phyloP scores from a whole-genome alignment of 2,797 vertebrate genomes.

The Sphenopsis melanotis region DNA sequence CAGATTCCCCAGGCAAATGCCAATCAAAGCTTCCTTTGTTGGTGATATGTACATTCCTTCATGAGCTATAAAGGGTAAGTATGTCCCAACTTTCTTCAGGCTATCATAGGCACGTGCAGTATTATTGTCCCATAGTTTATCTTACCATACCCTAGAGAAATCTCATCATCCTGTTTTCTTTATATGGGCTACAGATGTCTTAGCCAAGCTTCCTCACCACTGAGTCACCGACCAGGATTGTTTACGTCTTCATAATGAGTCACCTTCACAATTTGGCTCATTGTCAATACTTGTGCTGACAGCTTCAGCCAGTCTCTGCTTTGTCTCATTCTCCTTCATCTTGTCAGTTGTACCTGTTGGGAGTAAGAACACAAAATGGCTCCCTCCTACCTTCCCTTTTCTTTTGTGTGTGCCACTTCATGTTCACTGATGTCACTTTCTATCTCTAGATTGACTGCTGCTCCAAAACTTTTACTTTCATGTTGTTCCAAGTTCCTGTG shows the following conservation, averaged over 20 bases:
- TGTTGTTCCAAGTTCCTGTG: conserved; percentile 31
- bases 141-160: conserved; percentile 66
- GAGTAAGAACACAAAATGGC: conserved; percentile 28
- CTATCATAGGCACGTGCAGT: conserved; percentile 65
- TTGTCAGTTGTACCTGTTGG: conserved; percentile 22
- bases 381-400: conserved; percentile 11
- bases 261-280: conserved; percentile 49
- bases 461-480: conserved; percentile 23
- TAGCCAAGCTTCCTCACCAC: conserved; percentile 60
- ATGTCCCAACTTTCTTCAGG: conserved; percentile 48
- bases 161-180: conserved; percentile 73
- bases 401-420: not conserved
- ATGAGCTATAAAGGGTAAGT: conserved; percentile 58
- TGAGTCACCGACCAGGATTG: conserved; percentile 37
- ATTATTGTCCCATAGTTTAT: conserved; percentile 71
- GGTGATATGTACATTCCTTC: conserved; percentile 42
- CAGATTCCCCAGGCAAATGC: conserved; percentile 47
- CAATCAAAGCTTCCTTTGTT: conserved; percentile 58
- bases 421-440: conserved; percentile 1
- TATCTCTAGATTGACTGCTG: conserved; percentile 2
- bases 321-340: conserved; percentile 44
- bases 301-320: not conserved
- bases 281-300: conserved; percentile 1
- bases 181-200: conserved; percentile 72
- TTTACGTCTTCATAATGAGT: conserved; percentile 62